These are phyloP conservation scores for Heteronetta atricapilla DNA, from an alignment of 2,113 vertebrate genomes.

Conservation along the genomic window DNA sequence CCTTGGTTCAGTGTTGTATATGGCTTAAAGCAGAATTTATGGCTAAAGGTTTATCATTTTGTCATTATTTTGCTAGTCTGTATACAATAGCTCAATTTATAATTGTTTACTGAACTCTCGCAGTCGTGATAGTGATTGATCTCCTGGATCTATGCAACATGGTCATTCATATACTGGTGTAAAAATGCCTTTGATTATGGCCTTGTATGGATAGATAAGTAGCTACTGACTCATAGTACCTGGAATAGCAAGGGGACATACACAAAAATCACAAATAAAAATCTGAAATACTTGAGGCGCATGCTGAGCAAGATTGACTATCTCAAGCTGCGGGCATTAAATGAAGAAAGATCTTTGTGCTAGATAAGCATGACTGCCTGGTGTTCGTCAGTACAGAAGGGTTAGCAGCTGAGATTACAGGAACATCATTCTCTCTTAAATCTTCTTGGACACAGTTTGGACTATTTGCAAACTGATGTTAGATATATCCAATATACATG, in stretches of 20 bases:
- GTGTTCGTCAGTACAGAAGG: constrained; percentile 17
- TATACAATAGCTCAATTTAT: background rate
- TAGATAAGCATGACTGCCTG: constrained; percentile 48
- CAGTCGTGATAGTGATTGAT: background rate
- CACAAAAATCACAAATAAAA: constrained; percentile 8
- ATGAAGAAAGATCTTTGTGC: constrained; percentile 48
- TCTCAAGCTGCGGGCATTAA: constrained; percentile 30
- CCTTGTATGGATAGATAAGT: background rate
- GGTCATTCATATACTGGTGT: background rate
- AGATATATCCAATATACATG: background rate
- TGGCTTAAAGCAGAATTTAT: background rate
- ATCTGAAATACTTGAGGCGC: background rate
- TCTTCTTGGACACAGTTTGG: constrained; percentile 35
- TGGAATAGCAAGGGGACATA: background rate
- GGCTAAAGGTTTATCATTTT: background rate
- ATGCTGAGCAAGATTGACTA: background rate
- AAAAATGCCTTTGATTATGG: constrained; percentile 25
- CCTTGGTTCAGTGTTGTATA: background rate
- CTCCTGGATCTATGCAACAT: background rate
- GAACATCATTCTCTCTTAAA: constrained; percentile 46
- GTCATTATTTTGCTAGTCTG: background rate
- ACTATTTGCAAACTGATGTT: constrained; percentile 36
- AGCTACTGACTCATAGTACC: background rate
- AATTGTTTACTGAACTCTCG: background rate
- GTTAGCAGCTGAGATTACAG: constrained; percentile 38